A percentile compares a stretch with the other conserved stretches of the same genome.
phyloP scores from a whole-genome alignment of 2,113 vertebrate genomes.

The Ameiurus melas region DNA sequence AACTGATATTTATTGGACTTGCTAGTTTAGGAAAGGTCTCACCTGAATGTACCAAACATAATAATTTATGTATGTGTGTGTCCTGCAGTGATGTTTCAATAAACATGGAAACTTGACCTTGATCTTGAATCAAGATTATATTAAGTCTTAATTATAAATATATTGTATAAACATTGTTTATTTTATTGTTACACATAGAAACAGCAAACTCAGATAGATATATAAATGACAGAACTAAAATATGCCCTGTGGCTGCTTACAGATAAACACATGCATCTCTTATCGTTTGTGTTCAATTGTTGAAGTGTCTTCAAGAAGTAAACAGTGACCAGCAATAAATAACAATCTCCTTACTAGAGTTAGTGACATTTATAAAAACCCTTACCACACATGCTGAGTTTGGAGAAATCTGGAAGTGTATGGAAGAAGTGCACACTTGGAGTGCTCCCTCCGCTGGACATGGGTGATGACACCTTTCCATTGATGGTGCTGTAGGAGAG shows the following conservation, averaged over 20 bases:
- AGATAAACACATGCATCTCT: background rate
- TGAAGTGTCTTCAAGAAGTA: background rate
- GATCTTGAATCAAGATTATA: background rate
- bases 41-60: background rate
- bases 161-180: background rate
- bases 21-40: background rate
- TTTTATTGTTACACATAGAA: background rate
- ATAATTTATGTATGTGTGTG: background rate
- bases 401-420: conserved; percentile 93
- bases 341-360: background rate
- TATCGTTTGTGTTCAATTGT: background rate
- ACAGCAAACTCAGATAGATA: background rate
- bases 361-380: background rate
- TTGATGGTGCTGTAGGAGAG: conserved; percentile 88
- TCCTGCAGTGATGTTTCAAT: background rate
- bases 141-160: background rate
- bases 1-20: background rate
- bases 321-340: background rate
- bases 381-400: conserved; percentile 89
- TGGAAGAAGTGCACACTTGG: conserved; percentile 82
- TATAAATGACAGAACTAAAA: background rate
- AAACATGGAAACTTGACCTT: background rate
- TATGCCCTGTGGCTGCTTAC: background rate
- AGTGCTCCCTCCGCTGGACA: conserved; percentile 76
- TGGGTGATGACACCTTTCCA: conserved; percentile 82